Conservation (phyloP, 1,140 invertebrate genomes). For the Vanessa tameamea region DNA sequence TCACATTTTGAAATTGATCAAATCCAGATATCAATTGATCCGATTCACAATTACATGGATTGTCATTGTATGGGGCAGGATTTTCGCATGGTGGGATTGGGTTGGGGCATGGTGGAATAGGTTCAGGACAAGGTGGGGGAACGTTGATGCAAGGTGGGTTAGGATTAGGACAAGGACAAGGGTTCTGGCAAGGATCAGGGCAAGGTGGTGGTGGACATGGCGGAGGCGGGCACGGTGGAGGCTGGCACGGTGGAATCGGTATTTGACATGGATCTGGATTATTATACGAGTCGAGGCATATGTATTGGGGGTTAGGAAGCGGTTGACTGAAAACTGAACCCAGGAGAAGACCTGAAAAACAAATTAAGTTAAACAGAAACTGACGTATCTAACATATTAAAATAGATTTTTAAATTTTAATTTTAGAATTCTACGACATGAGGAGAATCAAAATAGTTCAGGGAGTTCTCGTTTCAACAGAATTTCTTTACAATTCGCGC, state of each 20-base stretch:
- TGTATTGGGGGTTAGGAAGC: conserved; percentile 37
- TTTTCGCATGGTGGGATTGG: conserved; percentile 5
- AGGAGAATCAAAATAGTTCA: no score
- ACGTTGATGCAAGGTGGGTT: neutral
- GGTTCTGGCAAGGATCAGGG: neutral
- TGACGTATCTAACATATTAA: neutral
- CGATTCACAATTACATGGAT: neutral
- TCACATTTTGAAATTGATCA: conserved; percentile 29
- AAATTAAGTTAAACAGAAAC: neutral
- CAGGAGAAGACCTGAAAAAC: conserved; percentile 50
- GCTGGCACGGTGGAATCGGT: neutral
- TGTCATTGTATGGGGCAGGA: neutral
- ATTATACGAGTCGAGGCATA: neutral
- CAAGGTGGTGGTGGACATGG: conserved; percentile 21
- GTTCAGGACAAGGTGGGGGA: conserved; percentile 16
- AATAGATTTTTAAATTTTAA: no score
- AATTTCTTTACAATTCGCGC: no score
- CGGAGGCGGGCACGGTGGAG: neutral
- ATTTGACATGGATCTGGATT: conserved; percentile 17
- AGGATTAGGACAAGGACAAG: neutral
- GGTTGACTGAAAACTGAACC: conserved; percentile 49
- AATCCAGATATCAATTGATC: neutral
- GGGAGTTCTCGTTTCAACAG: no score
- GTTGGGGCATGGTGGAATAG: conserved; percentile 5
- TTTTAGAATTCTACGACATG: no score